Percentiles rank a stretch among this genome's conserved stretches.
These are phyloP conservation scores for Monoplex corrugatus DNA, from an alignment of 2,888 invertebrate genomes.

Conservation along the genomic window DNA sequence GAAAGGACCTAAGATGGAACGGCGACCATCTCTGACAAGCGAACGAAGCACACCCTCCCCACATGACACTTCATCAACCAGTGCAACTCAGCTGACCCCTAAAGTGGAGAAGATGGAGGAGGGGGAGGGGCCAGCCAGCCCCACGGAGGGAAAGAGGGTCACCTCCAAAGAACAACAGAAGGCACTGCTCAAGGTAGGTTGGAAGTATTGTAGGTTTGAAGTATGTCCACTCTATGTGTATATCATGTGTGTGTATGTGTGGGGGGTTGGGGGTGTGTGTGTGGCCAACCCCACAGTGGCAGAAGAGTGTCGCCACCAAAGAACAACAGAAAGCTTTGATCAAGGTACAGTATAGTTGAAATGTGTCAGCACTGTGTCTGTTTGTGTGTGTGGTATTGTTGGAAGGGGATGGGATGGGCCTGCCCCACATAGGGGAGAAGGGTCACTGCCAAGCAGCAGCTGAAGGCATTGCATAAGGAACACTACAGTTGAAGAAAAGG, in stretches of 20 bases:
- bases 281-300: too few species aligned
- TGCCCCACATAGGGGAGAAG: too few species aligned
- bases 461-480: too few species aligned
- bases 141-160: conserved; percentile 64
- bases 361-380: neutral
- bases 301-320: too few species aligned
- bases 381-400: too few species aligned
- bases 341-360: too few species aligned
- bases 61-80: neutral
- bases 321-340: too few species aligned
- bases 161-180: conserved; percentile 57
- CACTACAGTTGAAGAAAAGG: too few species aligned
- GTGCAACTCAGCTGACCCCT: neutral
- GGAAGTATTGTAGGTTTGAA: neutral
- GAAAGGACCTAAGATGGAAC: conserved; percentile 38
- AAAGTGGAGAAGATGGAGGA: conserved; percentile 43
- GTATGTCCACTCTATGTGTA: too few species aligned
- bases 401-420: too few species aligned
- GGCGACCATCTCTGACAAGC: conserved; percentile 3
- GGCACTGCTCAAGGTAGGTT: conserved; percentile 22
- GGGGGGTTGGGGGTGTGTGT: neutral
- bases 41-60: conserved; percentile 28
- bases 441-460: too few species aligned
- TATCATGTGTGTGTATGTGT: too few species aligned
- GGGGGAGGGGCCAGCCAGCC: conserved; percentile 50